phyloP scores from a whole-genome alignment of 2,797 vertebrate species.

The Paedocypris micromegethes region DNA sequence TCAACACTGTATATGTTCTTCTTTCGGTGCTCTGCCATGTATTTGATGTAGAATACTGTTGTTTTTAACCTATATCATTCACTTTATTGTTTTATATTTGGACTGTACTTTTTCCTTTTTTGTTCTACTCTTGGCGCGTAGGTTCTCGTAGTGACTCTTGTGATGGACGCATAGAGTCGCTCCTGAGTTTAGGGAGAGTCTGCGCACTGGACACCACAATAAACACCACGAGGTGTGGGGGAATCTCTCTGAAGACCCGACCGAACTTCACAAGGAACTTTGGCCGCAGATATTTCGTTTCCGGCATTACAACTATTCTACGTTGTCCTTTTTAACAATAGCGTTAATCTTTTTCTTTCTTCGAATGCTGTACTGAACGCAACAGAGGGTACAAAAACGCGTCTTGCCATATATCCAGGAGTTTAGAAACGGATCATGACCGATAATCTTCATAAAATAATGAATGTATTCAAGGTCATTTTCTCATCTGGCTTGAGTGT shows the following conservation, averaged over 20 bases:
- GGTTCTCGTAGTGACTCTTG: conserved; percentile 19
- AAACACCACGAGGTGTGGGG: too few relatives aligned
- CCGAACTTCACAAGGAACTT: conserved; percentile 20
- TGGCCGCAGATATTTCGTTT: conserved; percentile 33
- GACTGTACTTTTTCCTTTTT: conserved; percentile 28
- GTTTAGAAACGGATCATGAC: conserved; percentile 28
- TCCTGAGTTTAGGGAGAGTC: too few relatives aligned
- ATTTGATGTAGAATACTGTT: conserved; percentile 50
- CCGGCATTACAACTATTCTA: conserved; percentile 48
- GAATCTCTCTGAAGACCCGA: background rate
- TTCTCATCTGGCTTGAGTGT: conserved; percentile 7
- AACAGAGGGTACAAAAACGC: conserved; percentile 42
- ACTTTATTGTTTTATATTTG: conserved; percentile 45
- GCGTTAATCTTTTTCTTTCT: conserved; percentile 17
- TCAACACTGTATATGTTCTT: conserved; percentile 41
- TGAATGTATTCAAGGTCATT: conserved; percentile 37
- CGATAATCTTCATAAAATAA: conserved; percentile 30
- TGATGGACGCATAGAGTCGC: background rate
- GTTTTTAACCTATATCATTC: conserved; percentile 44
- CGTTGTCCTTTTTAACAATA: conserved; percentile 29
- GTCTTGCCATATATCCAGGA: conserved; percentile 28
- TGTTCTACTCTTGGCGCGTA: conserved; percentile 32
- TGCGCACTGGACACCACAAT: too few relatives aligned
- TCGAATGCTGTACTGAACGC: conserved; percentile 41
- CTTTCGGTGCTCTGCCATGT: conserved; percentile 44